Conservation (phyloP, 2,113 vertebrate genomes). For the Pteronura brasiliensis region DNA sequence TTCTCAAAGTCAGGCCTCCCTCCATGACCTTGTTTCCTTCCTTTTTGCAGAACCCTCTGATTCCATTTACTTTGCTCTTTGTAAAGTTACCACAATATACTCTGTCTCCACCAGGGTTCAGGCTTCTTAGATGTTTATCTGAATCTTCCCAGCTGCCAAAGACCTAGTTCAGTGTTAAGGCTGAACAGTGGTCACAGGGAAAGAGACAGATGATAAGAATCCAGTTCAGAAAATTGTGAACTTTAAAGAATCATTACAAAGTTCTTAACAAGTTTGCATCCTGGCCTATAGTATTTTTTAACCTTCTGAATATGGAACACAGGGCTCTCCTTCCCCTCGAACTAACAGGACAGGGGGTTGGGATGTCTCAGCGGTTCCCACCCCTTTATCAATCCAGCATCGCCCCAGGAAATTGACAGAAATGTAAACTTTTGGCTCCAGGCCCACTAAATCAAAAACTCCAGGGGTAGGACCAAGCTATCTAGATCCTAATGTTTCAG, state of each 20-base stretch:
- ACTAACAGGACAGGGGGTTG: neutral
- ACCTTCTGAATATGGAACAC: neutral
- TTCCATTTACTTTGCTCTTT: neutral
- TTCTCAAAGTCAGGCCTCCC: neutral
- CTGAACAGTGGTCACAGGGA: neutral
- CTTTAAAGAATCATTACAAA: neutral
- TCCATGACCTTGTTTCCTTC: neutral
- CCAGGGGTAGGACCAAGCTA: neutral
- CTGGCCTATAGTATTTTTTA: neutral
- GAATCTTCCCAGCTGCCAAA: neutral
- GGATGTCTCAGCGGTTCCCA: neutral
- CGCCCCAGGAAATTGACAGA: neutral
- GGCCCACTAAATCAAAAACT: slow-evolving; percentile 23
- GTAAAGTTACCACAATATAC: neutral
- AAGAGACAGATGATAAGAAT: neutral
- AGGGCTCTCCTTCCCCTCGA: neutral
- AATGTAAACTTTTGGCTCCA: neutral
- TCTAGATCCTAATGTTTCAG: neutral
- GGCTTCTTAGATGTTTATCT: neutral
- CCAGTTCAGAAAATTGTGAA: neutral
- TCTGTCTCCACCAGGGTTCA: neutral
- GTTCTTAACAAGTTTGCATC: neutral
- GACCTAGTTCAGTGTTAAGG: neutral
- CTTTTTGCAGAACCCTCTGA: neutral
- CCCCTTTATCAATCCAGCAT: neutral